phyloP scores from a whole-genome alignment of 2,888 invertebrate genomes.

The Eubasilissa splendida region DNA sequence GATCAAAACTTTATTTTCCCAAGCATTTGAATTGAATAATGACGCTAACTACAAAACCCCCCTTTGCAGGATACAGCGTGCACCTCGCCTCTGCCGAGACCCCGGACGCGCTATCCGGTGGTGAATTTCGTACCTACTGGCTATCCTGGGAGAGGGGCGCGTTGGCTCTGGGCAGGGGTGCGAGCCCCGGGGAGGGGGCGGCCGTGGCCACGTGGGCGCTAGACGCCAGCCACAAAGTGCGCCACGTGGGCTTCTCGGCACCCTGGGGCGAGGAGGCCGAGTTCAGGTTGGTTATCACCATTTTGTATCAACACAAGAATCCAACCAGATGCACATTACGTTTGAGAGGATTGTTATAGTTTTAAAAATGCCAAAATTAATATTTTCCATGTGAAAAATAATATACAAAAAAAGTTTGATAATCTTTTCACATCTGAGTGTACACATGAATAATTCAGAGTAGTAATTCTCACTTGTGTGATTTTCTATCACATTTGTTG shows the following conservation, averaged over 20 bases:
- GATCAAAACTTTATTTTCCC: no score
- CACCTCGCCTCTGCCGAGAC: conserved; percentile 73
- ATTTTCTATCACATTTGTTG: no score
- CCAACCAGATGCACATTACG: no score
- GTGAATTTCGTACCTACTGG: conserved; percentile 77
- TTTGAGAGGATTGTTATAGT: no score
- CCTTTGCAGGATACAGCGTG: conserved; percentile 74
- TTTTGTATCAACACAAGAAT: no score
- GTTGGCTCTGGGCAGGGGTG: conserved; percentile 74
- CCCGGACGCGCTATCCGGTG: conserved; percentile 73
- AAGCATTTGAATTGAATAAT: no score
- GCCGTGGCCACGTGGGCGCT: conserved; percentile 74
- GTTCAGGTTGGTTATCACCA: conserved; percentile 69
- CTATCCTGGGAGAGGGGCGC: conserved; percentile 78
- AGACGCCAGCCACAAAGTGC: conserved; percentile 74
- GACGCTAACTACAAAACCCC: neutral
- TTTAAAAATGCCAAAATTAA: no score
- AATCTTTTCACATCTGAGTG: no score
- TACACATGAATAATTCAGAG: no score
- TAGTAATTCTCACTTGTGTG: no score
- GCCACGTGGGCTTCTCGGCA: conserved; percentile 77
- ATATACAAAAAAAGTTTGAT: no score
- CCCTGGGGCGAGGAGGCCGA: conserved; percentile 77
- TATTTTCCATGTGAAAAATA: no score
- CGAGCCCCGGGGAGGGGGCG: conserved; percentile 71